A percentile compares a stretch with the other conserved stretches of the same genome.
These are phyloP conservation scores for Microctonus aethiopoides DNA, from an alignment of 2,888 invertebrate species.

Conservation along the genomic window DNA sequence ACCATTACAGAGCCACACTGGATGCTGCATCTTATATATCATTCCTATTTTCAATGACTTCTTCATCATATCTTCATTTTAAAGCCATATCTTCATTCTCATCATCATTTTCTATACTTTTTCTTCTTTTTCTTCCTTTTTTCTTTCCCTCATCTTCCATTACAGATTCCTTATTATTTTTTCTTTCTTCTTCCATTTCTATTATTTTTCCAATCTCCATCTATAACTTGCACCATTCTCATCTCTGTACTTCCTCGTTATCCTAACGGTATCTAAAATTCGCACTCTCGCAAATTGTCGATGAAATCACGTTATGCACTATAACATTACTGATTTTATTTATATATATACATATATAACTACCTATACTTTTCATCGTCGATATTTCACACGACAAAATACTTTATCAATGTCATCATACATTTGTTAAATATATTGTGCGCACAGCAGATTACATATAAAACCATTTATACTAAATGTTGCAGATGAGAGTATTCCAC, in stretches of 20 bases:
- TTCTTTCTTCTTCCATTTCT: background rate
- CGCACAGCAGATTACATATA: conserved; percentile 5
- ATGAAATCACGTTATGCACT: background rate
- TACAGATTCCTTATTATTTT: too few relatives aligned
- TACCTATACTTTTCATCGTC: background rate
- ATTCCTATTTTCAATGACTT: conserved; percentile 36
- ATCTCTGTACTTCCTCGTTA: background rate
- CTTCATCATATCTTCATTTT: conserved; percentile 9
- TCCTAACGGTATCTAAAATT: conserved; percentile 1
- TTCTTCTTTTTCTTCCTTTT: background rate
- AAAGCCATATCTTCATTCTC: background rate
- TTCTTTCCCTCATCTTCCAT: background rate
- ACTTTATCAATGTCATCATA: conserved; percentile 42
- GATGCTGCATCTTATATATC: conserved; percentile 27
- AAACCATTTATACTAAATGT: background rate
- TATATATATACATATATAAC: too few relatives aligned
- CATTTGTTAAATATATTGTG: conserved; percentile 14
- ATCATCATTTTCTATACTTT: too few relatives aligned
- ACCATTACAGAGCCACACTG: background rate
- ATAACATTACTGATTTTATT: background rate
- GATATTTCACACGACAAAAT: conserved; percentile 5
- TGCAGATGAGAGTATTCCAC: background rate
- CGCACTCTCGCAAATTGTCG: background rate
- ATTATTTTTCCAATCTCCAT: background rate
- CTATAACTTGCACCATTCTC: background rate